These are phyloP conservation scores for Mythimna vitellina DNA, from an alignment of 2,888 invertebrate genomes.

Conservation along the genomic window DNA sequence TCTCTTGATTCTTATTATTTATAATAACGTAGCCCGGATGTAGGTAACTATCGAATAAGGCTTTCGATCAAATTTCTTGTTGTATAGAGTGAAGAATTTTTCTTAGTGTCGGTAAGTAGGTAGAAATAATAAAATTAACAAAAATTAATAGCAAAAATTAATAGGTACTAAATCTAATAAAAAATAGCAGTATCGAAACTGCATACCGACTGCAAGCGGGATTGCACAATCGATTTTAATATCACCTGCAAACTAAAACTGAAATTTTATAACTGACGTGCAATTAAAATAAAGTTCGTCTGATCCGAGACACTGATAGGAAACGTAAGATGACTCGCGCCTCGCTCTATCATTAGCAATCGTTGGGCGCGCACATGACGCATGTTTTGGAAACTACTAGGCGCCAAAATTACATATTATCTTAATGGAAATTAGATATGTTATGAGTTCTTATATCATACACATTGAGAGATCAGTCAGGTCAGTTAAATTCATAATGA, in stretches of 20 bases:
- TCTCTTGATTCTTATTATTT: background rate
- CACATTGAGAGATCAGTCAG: background rate
- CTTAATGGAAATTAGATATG: background rate
- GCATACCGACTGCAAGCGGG: background rate
- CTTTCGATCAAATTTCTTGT: background rate
- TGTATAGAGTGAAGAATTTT: background rate
- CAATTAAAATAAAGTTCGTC: background rate
- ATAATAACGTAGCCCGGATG: too few species aligned
- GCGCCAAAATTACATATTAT: background rate
- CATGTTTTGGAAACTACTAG: background rate
- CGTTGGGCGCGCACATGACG: background rate
- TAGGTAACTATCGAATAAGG: background rate
- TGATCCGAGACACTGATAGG: background rate
- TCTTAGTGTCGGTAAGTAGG: background rate
- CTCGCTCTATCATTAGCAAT: background rate
- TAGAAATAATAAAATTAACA: too few species aligned
- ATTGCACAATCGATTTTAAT: too few species aligned
- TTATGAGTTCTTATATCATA: background rate
- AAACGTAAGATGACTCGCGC: background rate
- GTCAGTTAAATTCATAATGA: background rate
- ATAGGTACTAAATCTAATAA: too few species aligned
- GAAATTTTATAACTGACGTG: background rate
- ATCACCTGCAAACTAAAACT: background rate
- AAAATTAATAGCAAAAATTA: too few species aligned
- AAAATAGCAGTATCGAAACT: background rate